Conservation (phyloP, 2,888 invertebrate genomes). For the Eustalomyia histrio region DNA sequence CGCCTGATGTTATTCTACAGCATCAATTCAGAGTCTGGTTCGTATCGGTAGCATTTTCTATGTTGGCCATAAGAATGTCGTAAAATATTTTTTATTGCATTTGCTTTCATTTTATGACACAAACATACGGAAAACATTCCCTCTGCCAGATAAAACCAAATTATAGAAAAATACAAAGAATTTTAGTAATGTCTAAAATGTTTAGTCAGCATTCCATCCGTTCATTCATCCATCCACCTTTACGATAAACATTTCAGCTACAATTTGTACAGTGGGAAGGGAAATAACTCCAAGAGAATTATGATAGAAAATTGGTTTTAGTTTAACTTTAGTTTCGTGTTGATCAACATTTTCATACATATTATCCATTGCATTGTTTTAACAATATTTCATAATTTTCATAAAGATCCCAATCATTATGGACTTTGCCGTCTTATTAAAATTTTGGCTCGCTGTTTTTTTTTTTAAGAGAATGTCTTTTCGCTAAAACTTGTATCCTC, state of each 20-base stretch:
- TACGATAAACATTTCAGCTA: constrained; percentile 51
- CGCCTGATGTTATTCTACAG: constrained; percentile 10
- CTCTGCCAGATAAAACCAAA: constrained; percentile 41
- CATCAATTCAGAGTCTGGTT: constrained; percentile 31
- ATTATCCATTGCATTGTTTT: background rate
- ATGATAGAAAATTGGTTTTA: background rate
- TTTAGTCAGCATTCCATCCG: constrained; percentile 56
- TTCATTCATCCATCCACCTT: constrained; percentile 50
- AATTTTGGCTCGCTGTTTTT: constrained; percentile 36
- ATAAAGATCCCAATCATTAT: background rate
- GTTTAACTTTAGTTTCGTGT: background rate
- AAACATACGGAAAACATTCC: constrained; percentile 35
- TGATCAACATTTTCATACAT: background rate
- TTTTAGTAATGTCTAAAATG: constrained; percentile 56
- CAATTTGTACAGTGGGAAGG: constrained; percentile 42
- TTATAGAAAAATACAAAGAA: constrained; percentile 38
- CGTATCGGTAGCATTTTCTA: constrained; percentile 53
- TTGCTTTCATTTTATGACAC: constrained; percentile 65
- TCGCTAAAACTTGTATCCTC: constrained; percentile 26
- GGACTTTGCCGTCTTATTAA: background rate
- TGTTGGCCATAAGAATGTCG: constrained; percentile 67
- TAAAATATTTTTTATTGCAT: constrained; percentile 68
- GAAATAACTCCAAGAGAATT: background rate
- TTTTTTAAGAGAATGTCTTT: constrained; percentile 24
- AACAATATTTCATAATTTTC: background rate